phyloP scores from a whole-genome alignment of 2,888 invertebrate species.

The Matsumyia berberina region DNA sequence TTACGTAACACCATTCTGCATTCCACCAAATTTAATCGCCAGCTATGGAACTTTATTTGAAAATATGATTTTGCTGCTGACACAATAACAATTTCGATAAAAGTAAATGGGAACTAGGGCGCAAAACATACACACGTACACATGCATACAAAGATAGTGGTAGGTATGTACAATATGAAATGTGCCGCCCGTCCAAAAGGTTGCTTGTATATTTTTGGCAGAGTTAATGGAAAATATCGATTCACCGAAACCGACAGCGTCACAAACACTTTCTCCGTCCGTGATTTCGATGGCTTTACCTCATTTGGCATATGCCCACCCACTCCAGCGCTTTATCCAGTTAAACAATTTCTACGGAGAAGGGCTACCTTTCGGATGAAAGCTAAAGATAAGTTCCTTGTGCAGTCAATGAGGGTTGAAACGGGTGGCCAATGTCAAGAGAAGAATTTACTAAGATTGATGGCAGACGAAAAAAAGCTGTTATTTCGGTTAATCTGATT shows the following conservation, averaged over 20 bases:
- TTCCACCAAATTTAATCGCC: conserved; percentile 29
- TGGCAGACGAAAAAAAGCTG: conserved; percentile 7
- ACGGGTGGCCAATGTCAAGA: conserved; percentile 5
- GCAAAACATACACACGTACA: conserved; percentile 8
- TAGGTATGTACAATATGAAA: conserved; percentile 31
- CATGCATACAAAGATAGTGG: background rate
- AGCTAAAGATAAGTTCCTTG: conserved; percentile 13
- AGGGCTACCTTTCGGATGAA: conserved; percentile 15
- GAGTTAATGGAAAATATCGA: conserved; percentile 71
- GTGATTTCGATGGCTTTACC: conserved; percentile 47
- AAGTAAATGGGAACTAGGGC: conserved; percentile 20
- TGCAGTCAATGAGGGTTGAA: background rate
- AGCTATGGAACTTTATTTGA: conserved; percentile 54
- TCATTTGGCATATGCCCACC: conserved; percentile 5
- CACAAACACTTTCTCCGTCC: conserved; percentile 29
- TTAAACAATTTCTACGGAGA: conserved; percentile 15
- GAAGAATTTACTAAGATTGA: conserved; percentile 30
- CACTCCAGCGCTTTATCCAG: background rate
- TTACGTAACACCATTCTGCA: conserved; percentile 39
- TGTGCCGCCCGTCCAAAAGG: conserved; percentile 38
- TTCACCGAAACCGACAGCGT: conserved; percentile 36
- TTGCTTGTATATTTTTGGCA: conserved; percentile 55
- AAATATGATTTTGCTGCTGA: conserved; percentile 41
- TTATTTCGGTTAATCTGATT: conserved; percentile 34
- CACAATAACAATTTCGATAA: conserved; percentile 13